phyloP scores from a whole-genome alignment of 2,888 invertebrate genomes.

The Isoperla grammatica region DNA sequence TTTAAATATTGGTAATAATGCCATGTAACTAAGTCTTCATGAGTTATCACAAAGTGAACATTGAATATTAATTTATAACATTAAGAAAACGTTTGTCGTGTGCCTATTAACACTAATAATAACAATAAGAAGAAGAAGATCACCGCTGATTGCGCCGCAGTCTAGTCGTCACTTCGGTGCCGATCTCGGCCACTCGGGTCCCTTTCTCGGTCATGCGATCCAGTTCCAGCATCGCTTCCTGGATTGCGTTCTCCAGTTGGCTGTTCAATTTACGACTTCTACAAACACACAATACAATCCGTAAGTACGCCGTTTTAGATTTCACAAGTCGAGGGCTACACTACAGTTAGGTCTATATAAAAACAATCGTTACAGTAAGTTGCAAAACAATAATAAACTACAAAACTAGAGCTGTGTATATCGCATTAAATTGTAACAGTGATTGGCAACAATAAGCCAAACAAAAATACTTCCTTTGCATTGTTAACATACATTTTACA shows the following conservation, averaged over 20 bases:
- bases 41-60: too few relatives aligned
- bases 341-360: background rate
- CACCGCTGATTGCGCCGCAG: background rate
- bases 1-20: too few relatives aligned
- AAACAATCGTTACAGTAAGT: background rate
- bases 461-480: too few relatives aligned
- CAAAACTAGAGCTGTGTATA: background rate
- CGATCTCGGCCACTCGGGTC: constrained; percentile 8
- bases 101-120: too few relatives aligned
- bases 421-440: too few relatives aligned
- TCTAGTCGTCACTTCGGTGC: background rate
- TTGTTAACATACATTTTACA: too few relatives aligned
- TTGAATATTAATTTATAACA: too few relatives aligned
- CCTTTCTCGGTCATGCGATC: constrained; percentile 58
- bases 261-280: constrained; percentile 92
- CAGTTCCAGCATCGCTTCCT: constrained; percentile 87
- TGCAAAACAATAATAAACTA: background rate
- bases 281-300: constrained; percentile 37
- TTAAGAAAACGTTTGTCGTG: too few relatives aligned
- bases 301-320: background rate
- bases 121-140: background rate
- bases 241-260: constrained; percentile 84
- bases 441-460: too few relatives aligned
- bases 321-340: background rate
- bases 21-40: too few relatives aligned